Conservation (phyloP, 2,797 vertebrate species). For the Artibeus lituratus region DNA sequence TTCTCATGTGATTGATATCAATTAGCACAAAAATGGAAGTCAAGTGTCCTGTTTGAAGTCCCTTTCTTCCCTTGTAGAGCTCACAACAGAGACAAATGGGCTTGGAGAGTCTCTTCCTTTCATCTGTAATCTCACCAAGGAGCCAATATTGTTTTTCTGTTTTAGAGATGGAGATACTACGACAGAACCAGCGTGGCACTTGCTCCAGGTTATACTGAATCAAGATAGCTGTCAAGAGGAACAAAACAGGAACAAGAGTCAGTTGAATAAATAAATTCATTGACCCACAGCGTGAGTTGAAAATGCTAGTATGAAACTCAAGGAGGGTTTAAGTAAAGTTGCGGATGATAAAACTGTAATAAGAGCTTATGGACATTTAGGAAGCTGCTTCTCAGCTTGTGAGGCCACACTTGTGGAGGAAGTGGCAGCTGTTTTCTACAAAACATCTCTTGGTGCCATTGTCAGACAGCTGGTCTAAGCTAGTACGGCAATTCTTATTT, state of each 20-base stretch:
- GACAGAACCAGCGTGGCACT: background rate
- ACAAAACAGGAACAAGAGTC: background rate
- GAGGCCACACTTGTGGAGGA: background rate
- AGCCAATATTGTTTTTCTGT: background rate
- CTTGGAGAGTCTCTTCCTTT: background rate
- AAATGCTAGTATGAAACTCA: background rate
- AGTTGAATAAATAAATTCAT: conserved; percentile 11
- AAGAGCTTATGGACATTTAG: background rate
- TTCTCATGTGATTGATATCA: background rate
- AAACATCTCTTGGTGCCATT: background rate
- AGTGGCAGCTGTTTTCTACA: conserved; percentile 7
- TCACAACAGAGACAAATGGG: background rate
- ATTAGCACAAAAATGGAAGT: background rate
- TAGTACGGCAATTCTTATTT: conserved; percentile 20
- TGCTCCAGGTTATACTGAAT: background rate
- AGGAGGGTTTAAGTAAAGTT: background rate
- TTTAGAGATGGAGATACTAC: conserved; percentile 28
- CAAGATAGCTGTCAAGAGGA: background rate
- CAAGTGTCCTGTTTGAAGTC: background rate
- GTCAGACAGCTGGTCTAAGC: conserved; percentile 48
- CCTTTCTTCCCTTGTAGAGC: background rate
- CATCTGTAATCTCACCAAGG: background rate
- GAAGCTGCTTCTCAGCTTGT: background rate
- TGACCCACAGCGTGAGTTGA: background rate
- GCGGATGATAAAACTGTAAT: background rate